Evolutionary conservation across 2,797 vertebrate genomes (phyloP).

Genomic region (Tympanoctomys barrerae): DNA sequence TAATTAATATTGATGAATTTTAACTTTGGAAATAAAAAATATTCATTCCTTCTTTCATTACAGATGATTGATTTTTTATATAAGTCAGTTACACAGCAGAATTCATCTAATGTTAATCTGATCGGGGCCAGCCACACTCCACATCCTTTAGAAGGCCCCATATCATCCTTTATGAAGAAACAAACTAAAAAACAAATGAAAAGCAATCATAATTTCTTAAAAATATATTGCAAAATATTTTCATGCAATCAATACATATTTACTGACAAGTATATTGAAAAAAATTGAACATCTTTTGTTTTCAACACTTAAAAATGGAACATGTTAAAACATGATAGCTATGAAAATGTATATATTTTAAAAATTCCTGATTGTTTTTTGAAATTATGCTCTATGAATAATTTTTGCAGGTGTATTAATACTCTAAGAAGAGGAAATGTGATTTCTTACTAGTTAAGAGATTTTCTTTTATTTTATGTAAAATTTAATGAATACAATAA

Average conservation of each 20-base stretch:
- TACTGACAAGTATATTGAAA: neutral
- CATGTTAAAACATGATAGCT: neutral
- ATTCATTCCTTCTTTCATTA: neutral
- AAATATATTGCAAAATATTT: neutral
- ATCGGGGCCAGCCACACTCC: neutral
- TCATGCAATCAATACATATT: neutral
- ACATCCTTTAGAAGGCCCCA: neutral
- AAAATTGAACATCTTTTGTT: neutral
- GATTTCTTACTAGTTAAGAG: neutral
- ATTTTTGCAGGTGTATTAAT: neutral
- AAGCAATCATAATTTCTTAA: neutral
- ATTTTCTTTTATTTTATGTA: slow-evolving; percentile 26
- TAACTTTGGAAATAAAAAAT: neutral
- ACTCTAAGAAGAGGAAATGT: slow-evolving; percentile 11
- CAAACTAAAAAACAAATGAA: neutral
- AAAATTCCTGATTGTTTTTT: neutral
- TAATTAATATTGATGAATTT: neutral
- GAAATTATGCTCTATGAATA: slow-evolving; percentile 6
- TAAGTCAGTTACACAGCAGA: neutral
- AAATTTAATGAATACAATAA: slow-evolving; percentile 52
- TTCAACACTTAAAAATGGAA: neutral
- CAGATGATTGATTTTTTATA: neutral
- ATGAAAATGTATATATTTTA: neutral
- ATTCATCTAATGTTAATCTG: neutral
- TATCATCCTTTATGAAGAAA: neutral